These are phyloP conservation scores for Barbus barbus DNA, from an alignment of 2,113 vertebrate species.

Conservation along the genomic window DNA sequence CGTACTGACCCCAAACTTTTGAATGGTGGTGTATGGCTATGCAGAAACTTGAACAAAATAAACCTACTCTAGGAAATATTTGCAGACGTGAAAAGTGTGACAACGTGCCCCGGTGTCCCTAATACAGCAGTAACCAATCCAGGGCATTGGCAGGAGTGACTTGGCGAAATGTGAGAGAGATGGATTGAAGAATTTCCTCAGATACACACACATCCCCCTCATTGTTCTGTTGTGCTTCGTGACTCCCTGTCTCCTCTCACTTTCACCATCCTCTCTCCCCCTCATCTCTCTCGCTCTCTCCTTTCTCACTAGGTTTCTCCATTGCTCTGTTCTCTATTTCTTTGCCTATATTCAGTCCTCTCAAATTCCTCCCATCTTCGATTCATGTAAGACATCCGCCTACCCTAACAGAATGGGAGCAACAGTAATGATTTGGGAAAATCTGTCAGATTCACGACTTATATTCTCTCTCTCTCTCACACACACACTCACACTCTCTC, in stretches of 20 bases:
- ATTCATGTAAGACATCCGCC: slow-evolving; percentile 62
- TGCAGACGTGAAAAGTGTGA: background rate
- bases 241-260: slow-evolving; percentile 50
- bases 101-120: background rate
- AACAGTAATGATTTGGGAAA: slow-evolving; percentile 74
- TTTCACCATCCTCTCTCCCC: slow-evolving; percentile 42
- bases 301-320: slow-evolving; percentile 55
- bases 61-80: background rate
- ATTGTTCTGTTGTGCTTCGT: slow-evolving; percentile 61
- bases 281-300: slow-evolving; percentile 32
- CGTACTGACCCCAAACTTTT: background rate
- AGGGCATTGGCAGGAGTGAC: slow-evolving; percentile 6
- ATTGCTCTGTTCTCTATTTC: slow-evolving; percentile 28
- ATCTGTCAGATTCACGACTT: slow-evolving; percentile 53
- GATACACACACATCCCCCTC: slow-evolving; percentile 45
- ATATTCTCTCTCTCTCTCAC: background rate
- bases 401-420: slow-evolving; percentile 71
- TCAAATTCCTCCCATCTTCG: slow-evolving; percentile 7
- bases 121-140: slow-evolving; percentile 14
- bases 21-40: background rate
- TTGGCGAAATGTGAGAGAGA: slow-evolving; percentile 3
- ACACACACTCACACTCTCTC: too few relatives aligned
- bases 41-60: background rate
- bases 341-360: slow-evolving; percentile 54
- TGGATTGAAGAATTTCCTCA: slow-evolving; percentile 17